These are phyloP conservation scores for Hypomecis atomaria DNA, from an alignment of 2,888 invertebrate genomes.

Conservation along the genomic window DNA sequence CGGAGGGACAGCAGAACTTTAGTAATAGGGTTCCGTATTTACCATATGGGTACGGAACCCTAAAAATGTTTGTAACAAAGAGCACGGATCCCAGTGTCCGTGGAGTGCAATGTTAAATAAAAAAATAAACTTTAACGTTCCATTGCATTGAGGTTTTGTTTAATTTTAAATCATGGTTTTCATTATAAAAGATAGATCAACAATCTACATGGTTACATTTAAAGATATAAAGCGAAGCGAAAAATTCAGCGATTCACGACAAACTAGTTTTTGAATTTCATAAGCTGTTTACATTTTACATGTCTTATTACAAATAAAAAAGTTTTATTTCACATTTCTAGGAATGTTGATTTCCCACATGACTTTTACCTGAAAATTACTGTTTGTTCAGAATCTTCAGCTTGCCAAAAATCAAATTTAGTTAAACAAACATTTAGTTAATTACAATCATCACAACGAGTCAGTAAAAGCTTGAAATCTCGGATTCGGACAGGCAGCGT, in stretches of 20 bases:
- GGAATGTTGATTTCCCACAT: slow-evolving; percentile 11
- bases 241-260: slow-evolving; percentile 1
- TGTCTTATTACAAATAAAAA: slow-evolving; percentile 6
- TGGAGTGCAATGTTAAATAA: too few species aligned
- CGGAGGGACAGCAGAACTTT: too few species aligned
- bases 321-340: slow-evolving; percentile 9
- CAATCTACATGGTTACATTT: background rate
- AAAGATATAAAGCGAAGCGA: slow-evolving; percentile 2
- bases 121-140: too few species aligned
- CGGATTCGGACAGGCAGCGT: slow-evolving; percentile 40
- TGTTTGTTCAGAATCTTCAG: slow-evolving; percentile 26
- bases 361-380: slow-evolving; percentile 14
- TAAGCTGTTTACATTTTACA: slow-evolving; percentile 12
- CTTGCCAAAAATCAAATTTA: slow-evolving; percentile 34
- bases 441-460: slow-evolving; percentile 22
- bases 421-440: slow-evolving; percentile 27
- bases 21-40: too few species aligned
- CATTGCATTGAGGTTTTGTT: too few species aligned
- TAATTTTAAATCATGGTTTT: too few species aligned
- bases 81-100: too few species aligned
- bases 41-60: too few species aligned
- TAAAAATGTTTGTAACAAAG: too few species aligned
- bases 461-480: slow-evolving; percentile 23
- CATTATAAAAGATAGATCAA: background rate
- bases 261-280: slow-evolving; percentile 13